Evolutionary conservation across 2,888 invertebrate genomes (phyloP).

Genomic region (Mantis religiosa): DNA sequence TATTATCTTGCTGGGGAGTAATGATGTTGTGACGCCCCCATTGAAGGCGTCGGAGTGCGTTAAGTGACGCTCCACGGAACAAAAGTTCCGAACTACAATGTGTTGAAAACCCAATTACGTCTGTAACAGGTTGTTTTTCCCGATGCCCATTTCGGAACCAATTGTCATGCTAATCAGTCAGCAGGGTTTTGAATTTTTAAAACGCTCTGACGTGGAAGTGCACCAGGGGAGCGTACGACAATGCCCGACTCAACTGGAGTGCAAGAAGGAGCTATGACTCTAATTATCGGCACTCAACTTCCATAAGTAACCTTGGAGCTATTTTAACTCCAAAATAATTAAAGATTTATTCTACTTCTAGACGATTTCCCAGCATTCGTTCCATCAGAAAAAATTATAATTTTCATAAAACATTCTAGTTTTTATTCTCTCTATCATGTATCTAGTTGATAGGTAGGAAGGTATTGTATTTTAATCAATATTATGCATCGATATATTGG

Average conservation of each 20-base stretch:
- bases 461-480: no score
- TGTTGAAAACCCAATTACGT: constrained; percentile 12
- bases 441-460: no score
- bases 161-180: constrained; percentile 19
- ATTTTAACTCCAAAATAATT: no score
- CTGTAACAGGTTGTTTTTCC: constrained; percentile 21
- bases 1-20: neutral
- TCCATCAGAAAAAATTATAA: no score
- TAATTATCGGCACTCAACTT: no score
- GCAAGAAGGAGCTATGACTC: neutral
- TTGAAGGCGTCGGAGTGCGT: neutral
- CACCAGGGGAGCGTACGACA: neutral
- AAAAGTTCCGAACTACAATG: neutral
- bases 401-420: no score
- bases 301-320: no score
- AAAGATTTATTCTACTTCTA: no score
- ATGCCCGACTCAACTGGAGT: neutral
- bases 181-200: constrained; percentile 19
- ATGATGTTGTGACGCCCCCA: neutral
- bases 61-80: neutral
- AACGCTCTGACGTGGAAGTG: neutral
- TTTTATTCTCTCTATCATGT: no score
- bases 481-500: no score
- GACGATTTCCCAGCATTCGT: no score
- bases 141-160: constrained; percentile 12